Evolutionary conservation across 30 jellyfish, hydroid and myxozoan genomes (phyloP).

Genomic region (Sanderia malayensis): DNA sequence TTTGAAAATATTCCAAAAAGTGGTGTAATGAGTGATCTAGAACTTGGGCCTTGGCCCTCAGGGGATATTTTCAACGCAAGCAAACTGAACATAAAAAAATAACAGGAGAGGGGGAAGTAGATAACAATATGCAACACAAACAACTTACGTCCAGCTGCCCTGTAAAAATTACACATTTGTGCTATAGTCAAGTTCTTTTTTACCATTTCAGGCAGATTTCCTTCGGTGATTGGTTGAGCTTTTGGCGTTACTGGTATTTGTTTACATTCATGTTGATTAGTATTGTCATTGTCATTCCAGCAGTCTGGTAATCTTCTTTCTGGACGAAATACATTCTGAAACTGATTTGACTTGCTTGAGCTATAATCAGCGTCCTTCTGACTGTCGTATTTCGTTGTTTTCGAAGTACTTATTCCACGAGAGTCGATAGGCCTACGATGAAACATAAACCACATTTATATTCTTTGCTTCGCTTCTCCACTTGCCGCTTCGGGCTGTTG

Average conservation of each 20-base stretch:
- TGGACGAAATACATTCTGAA: too few relatives aligned
- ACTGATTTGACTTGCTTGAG: not conserved
- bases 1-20: not conserved
- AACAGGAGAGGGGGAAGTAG: not conserved
- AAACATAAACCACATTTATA: too few relatives aligned
- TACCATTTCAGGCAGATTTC: not conserved
- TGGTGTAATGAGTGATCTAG: not conserved
- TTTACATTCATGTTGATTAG: not conserved
- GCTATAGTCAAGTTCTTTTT: conserved; percentile 5
- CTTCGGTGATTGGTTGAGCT: not conserved
- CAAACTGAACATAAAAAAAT: too few relatives aligned
- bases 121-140: too few relatives aligned
- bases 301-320: too few relatives aligned
- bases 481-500: too few relatives aligned
- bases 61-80: not conserved
- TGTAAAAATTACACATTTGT: conserved; percentile 3
- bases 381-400: not conserved
- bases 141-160: conserved; percentile 6
- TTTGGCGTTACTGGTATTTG: not conserved
- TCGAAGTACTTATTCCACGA: not conserved
- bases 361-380: not conserved
- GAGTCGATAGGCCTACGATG: not conserved
- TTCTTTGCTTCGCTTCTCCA: too few relatives aligned
- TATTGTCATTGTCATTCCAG: not conserved
- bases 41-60: not conserved